A percentile compares a stretch with the other conserved stretches of the same genome.
phyloP scores from a whole-genome alignment of 2,113 vertebrate species.

The Zootoca vivipara region DNA sequence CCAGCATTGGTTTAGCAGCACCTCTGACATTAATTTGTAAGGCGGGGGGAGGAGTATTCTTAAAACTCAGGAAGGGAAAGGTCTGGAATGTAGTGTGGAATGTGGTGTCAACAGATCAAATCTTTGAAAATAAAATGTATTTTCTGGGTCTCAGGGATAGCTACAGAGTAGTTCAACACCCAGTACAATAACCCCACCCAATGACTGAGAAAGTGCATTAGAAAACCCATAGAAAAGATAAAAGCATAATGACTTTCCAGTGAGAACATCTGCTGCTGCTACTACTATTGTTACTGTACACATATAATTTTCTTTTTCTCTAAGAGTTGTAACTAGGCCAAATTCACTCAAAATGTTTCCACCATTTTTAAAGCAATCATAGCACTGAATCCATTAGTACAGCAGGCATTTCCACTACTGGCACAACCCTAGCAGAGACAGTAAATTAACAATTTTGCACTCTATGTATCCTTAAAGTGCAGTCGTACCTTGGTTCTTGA shows the following conservation, averaged over 20 bases:
- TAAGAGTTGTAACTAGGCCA: too few relatives aligned
- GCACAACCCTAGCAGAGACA: too few relatives aligned
- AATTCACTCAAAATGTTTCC: too few relatives aligned
- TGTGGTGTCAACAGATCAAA: background rate
- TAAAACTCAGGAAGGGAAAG: background rate
- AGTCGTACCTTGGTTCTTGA: too few relatives aligned
- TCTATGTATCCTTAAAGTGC: too few relatives aligned
- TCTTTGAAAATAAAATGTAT: background rate
- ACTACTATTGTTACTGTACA: background rate
- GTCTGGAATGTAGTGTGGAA: background rate
- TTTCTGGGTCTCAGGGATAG: background rate
- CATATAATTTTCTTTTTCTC: background rate
- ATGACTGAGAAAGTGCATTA: background rate
- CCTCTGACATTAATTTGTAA: background rate
- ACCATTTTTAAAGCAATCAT: too few relatives aligned
- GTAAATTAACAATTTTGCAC: too few relatives aligned
- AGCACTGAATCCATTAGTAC: too few relatives aligned
- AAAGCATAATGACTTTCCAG: background rate
- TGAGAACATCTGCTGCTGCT: background rate
- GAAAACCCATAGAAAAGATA: background rate
- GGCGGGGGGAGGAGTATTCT: background rate
- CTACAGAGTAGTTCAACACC: background rate
- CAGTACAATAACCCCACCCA: background rate
- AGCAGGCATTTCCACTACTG: too few relatives aligned
- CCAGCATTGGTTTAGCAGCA: background rate